A percentile compares a stretch with the other conserved stretches of the same genome.
phyloP scores from a whole-genome alignment of 2,797 vertebrate genomes.

The Epinephelus coioides region DNA sequence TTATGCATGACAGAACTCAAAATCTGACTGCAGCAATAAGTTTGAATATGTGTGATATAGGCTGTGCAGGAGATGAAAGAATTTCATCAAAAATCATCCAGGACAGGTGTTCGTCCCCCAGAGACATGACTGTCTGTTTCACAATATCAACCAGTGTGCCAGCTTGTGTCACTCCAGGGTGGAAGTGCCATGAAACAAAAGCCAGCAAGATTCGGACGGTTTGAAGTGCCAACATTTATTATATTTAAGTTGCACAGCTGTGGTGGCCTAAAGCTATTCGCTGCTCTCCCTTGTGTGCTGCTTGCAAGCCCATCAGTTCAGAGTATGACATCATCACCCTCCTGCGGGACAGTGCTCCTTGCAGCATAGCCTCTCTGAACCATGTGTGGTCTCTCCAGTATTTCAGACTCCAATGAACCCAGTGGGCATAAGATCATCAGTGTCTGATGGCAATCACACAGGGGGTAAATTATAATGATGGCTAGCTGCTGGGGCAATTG shows the following conservation, averaged over 20 bases:
- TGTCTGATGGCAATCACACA: background rate
- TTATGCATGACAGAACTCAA: background rate
- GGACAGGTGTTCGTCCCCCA: background rate
- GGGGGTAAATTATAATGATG: background rate
- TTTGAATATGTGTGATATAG: background rate
- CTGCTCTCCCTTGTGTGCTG: constrained; percentile 12
- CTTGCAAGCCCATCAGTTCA: constrained; percentile 17
- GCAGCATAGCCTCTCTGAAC: background rate
- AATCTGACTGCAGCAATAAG: background rate
- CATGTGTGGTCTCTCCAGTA: background rate
- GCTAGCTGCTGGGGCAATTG: background rate
- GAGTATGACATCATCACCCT: background rate
- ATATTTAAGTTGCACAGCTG: constrained; percentile 37
- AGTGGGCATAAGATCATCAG: background rate
- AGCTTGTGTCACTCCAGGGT: constrained; percentile 22
- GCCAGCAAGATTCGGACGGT: background rate
- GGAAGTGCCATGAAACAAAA: constrained; percentile 27
- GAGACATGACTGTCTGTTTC: background rate
- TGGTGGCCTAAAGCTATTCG: constrained; percentile 18
- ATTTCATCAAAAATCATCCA: background rate
- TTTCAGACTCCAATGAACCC: background rate
- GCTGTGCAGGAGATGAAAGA: background rate
- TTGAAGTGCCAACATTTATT: constrained; percentile 27
- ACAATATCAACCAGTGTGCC: background rate
- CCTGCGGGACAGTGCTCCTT: background rate